Conservation (phyloP, 1,140 invertebrate species). For the Drosophila rufa region DNA sequence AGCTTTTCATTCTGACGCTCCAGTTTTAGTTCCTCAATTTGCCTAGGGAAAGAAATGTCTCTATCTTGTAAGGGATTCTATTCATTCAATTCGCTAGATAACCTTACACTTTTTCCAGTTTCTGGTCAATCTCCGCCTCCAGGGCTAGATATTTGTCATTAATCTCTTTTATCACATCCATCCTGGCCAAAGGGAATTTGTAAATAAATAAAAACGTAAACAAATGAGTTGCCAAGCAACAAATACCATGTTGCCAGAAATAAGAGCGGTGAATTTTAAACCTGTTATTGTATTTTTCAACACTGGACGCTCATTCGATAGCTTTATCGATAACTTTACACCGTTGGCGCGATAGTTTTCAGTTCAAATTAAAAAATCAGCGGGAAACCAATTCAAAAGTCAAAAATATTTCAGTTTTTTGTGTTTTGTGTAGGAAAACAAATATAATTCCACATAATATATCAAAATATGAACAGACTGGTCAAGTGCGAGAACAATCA, state of each 20-base stretch:
- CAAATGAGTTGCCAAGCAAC: slow-evolving; percentile 62
- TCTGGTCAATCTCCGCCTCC: slow-evolving; percentile 77
- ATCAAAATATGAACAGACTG: neutral
- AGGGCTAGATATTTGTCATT: slow-evolving; percentile 79
- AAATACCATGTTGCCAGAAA: neutral
- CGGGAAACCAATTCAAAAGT: neutral
- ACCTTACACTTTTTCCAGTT: slow-evolving; percentile 78
- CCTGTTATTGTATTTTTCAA: too few species aligned
- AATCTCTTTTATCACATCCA: slow-evolving; percentile 82
- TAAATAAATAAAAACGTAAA: slow-evolving; percentile 21
- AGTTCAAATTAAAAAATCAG: neutral
- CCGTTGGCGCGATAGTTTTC: neutral
- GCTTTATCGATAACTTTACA: neutral
- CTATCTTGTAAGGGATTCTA: neutral
- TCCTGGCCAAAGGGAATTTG: slow-evolving; percentile 28
- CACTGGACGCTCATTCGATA: neutral
- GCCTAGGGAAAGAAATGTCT: slow-evolving; percentile 31
- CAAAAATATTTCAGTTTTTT: neutral
- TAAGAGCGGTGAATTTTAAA: neutral
- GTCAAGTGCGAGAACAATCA: neutral
- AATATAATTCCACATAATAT: neutral
- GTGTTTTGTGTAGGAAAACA: neutral
- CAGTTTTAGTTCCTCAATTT: slow-evolving; percentile 70
- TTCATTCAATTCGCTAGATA: too few species aligned
- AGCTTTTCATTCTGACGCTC: slow-evolving; percentile 64